Conservation (phyloP, 2,797 vertebrate genomes). For the Meda fulgida region DNA sequence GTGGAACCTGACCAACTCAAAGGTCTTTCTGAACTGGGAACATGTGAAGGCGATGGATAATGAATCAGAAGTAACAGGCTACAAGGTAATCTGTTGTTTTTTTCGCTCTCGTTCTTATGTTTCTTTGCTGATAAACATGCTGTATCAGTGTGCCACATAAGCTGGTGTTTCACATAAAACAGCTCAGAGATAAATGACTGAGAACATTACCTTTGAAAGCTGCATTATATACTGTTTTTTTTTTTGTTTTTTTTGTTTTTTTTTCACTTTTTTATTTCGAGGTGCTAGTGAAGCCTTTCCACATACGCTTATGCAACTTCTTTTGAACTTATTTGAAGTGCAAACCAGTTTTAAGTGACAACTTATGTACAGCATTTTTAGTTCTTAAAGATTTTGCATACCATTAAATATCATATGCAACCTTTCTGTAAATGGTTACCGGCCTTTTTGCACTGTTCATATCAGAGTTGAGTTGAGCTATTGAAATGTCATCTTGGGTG, state of each 20-base stretch:
- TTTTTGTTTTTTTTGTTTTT: neutral
- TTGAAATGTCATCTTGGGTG: neutral
- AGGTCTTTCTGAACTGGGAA: constrained; percentile 89
- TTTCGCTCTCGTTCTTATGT: neutral
- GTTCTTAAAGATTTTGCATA: neutral
- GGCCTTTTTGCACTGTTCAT: neutral
- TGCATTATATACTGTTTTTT: constrained; percentile 8
- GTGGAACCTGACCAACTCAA: constrained; percentile 89
- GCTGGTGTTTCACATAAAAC: constrained; percentile 20
- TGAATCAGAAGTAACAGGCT: constrained; percentile 88
- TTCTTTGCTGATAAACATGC: constrained; percentile 33
- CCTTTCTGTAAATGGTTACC: neutral
- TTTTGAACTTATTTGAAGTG: constrained; percentile 25
- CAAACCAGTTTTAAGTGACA: neutral
- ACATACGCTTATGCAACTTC: neutral
- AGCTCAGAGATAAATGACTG: constrained; percentile 1
- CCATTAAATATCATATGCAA: neutral
- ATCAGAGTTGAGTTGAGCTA: neutral
- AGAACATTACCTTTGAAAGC: constrained; percentile 23
- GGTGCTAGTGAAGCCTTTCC: constrained; percentile 5
- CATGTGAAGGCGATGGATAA: constrained; percentile 89
- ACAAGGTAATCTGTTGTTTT: constrained; percentile 81
- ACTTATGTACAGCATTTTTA: neutral
- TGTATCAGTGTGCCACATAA: constrained; percentile 27
- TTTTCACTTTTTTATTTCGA: constrained; percentile 9